A percentile compares a stretch with the other conserved stretches of the same genome.
Evolutionary conservation across 2,888 invertebrate species (phyloP).

Genomic region (Trisateles emortualis): DNA sequence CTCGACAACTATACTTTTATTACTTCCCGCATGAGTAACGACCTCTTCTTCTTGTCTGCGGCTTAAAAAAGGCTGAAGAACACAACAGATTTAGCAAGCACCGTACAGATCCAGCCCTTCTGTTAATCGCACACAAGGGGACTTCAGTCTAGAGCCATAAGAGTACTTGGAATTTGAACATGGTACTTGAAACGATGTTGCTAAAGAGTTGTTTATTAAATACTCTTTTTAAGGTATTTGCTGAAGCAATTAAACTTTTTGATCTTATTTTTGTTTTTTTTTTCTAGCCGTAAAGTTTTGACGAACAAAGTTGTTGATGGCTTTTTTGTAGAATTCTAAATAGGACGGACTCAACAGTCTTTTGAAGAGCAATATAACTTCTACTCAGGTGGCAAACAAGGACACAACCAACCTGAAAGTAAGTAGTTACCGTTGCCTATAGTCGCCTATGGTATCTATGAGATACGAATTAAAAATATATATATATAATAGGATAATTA

Average conservation of each 20-base stretch:
- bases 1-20: not conserved
- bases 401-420: too few species aligned
- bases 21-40: not conserved
- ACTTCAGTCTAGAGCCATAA: conserved; percentile 39
- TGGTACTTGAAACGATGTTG: conserved; percentile 20
- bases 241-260: not conserved
- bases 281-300: too few species aligned
- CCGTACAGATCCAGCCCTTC: conserved; percentile 30
- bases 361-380: too few species aligned
- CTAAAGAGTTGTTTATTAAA: not conserved
- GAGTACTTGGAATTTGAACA: conserved; percentile 48
- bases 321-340: too few species aligned
- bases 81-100: conserved; percentile 35
- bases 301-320: too few species aligned
- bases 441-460: too few species aligned
- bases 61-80: conserved; percentile 31
- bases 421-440: too few species aligned
- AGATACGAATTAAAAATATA: too few species aligned
- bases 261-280: not conserved
- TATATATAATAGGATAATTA: too few species aligned
- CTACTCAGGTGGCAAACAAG: too few species aligned
- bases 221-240: not conserved
- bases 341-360: too few species aligned
- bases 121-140: conserved; percentile 44
- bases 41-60: conserved; percentile 21